A percentile compares a stretch with the other conserved stretches of the same genome.
phyloP scores from a whole-genome alignment of 1,140 invertebrate species.

The Hirudo medicinalis region DNA sequence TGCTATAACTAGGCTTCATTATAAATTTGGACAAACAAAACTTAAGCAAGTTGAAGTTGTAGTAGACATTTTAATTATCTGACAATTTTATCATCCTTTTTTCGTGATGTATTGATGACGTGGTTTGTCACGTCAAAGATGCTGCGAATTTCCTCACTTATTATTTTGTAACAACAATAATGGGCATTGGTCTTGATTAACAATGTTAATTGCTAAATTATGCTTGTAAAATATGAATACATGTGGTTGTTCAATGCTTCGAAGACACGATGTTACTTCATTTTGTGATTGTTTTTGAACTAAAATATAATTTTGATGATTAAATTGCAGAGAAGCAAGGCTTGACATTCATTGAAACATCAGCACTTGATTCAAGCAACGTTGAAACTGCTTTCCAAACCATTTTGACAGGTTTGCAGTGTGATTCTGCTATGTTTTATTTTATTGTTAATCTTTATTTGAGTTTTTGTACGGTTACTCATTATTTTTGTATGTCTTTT shows the following conservation, averaged over 20 bases:
- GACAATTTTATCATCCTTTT: no score
- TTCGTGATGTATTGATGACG: no score
- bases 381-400: slow-evolving; percentile 99
- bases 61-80: no score
- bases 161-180: neutral
- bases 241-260: no score
- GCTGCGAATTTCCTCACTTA: neutral
- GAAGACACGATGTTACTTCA: no score
- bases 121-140: no score
- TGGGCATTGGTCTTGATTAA: neutral
- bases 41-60: neutral
- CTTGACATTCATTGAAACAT: slow-evolving; percentile 98
- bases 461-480: neutral
- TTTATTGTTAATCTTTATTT: neutral
- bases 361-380: slow-evolving; percentile 96
- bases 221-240: no score
- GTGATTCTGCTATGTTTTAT: neutral
- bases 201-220: neutral
- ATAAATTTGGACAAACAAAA: neutral
- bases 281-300: no score
- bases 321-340: slow-evolving; percentile 50
- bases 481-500: neutral
- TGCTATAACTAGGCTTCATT: neutral
- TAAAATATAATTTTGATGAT: neutral
- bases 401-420: slow-evolving; percentile 77